These are phyloP conservation scores for Belonocnema kinseyi DNA, from an alignment of 1,140 invertebrate species.

Conservation along the genomic window DNA sequence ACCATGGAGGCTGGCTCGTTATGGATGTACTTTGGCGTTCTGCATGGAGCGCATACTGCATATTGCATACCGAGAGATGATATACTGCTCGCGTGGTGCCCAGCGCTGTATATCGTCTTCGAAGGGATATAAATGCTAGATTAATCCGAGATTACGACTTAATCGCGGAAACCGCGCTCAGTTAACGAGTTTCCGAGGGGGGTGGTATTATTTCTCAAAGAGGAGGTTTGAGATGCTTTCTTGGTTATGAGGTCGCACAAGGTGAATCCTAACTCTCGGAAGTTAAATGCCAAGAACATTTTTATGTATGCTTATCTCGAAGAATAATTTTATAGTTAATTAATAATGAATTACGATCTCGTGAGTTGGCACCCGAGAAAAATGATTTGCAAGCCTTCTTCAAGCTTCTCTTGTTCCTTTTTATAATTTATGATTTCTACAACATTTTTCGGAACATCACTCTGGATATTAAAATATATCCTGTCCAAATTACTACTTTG, in stretches of 20 bases:
- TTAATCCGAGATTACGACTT: slow-evolving; percentile 57
- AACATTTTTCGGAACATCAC: not conserved
- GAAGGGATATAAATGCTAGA: slow-evolving; percentile 55
- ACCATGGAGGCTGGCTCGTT: slow-evolving; percentile 44
- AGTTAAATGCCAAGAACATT: too few relatives aligned
- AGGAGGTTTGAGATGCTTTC: not conserved
- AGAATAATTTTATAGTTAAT: too few relatives aligned
- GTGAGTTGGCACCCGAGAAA: too few relatives aligned
- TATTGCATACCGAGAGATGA: slow-evolving; percentile 46
- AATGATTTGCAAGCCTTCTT: too few relatives aligned
- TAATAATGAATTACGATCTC: too few relatives aligned
- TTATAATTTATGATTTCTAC: not conserved
- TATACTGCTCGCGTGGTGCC: slow-evolving; percentile 40
- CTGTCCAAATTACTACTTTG: slow-evolving; percentile 2
- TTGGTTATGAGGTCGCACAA: not conserved
- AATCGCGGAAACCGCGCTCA: slow-evolving; percentile 53
- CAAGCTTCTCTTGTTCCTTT: too few relatives aligned
- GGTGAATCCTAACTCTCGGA: too few relatives aligned
- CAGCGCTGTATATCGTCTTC: slow-evolving; percentile 36
- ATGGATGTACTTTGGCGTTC: slow-evolving; percentile 42
- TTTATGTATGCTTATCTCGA: too few relatives aligned
- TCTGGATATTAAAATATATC: slow-evolving; percentile 16
- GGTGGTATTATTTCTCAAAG: slow-evolving; percentile 28
- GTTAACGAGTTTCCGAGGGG: slow-evolving; percentile 52
- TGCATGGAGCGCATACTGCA: slow-evolving; percentile 42